Percentiles rank a stretch among this genome's conserved stretches.
These are phyloP conservation scores for Phenacoccus solenopsis DNA, from an alignment of 1,140 invertebrate genomes.

Conservation along the genomic window DNA sequence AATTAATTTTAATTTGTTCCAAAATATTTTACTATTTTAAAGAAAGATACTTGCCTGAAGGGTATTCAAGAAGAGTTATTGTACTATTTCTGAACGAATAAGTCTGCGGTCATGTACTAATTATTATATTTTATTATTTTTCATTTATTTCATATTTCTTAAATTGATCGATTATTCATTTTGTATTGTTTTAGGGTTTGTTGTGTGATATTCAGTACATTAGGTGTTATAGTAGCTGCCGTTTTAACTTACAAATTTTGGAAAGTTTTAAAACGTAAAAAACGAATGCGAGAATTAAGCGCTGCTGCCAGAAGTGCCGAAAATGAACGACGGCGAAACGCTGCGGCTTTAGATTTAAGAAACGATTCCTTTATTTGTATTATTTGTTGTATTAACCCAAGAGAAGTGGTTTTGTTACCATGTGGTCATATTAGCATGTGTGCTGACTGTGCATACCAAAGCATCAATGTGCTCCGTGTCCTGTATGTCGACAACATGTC, in stretches of 20 bases:
- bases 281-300: neutral
- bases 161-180: too few relatives aligned
- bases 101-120: too few relatives aligned
- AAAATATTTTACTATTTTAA: too few relatives aligned
- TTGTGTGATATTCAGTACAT: neutral
- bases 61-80: too few relatives aligned
- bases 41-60: too few relatives aligned
- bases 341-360: constrained; percentile 43
- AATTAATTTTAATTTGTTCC: too few relatives aligned
- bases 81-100: too few relatives aligned
- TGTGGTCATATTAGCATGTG: constrained; percentile 74
- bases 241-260: neutral
- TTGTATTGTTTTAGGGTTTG: neutral
- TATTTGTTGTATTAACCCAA: constrained; percentile 41
- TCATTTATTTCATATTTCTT: neutral
- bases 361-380: constrained; percentile 56
- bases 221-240: neutral
- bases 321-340: constrained; percentile 38
- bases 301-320: constrained; percentile 35
- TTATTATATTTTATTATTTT: neutral
- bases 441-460: constrained; percentile 56
- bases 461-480: constrained; percentile 52
- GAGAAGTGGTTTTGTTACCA: constrained; percentile 58
- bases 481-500: constrained; percentile 54
- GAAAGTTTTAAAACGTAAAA: neutral